phyloP scores from a whole-genome alignment of 2,797 vertebrate species.

The Propithecus perrieri region DNA sequence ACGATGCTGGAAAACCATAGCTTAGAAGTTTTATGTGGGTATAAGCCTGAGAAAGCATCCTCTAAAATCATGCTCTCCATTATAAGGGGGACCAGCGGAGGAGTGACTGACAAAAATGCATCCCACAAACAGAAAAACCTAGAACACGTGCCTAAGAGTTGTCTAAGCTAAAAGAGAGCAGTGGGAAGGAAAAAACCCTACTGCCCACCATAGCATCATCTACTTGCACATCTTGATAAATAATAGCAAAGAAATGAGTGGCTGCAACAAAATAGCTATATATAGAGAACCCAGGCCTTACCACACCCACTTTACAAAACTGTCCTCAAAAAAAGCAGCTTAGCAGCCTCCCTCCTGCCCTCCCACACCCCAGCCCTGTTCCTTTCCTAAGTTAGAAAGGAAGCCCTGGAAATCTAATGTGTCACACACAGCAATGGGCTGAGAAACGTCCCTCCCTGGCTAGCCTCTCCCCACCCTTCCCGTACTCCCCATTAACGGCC shows the following conservation, averaged over 20 bases:
- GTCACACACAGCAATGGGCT: neutral
- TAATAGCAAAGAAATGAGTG: constrained; percentile 19
- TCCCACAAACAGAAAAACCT: neutral
- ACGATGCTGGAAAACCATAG: neutral
- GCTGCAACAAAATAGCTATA: neutral
- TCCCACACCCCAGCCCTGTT: neutral
- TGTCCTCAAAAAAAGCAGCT: neutral
- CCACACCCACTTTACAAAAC: constrained; percentile 43
- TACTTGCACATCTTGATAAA: neutral
- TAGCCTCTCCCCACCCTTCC: neutral
- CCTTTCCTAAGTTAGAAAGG: constrained; percentile 22
- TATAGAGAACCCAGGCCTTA: neutral
- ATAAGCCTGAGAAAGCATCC: neutral
- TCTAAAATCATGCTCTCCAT: neutral
- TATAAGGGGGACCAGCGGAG: neutral
- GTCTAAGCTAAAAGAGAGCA: neutral
- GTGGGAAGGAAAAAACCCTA: neutral
- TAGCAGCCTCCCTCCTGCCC: neutral
- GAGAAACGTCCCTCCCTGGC: neutral
- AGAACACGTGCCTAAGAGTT: neutral
- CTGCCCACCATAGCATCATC: neutral
- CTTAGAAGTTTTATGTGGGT: neutral
- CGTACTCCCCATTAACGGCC: neutral
- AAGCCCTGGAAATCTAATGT: neutral
- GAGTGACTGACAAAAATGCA: neutral